Evolutionary conservation across 2,888 invertebrate species (phyloP), one percentile per base, ranked within the genome.

Genomic region (Acronicta alni): DNA sequence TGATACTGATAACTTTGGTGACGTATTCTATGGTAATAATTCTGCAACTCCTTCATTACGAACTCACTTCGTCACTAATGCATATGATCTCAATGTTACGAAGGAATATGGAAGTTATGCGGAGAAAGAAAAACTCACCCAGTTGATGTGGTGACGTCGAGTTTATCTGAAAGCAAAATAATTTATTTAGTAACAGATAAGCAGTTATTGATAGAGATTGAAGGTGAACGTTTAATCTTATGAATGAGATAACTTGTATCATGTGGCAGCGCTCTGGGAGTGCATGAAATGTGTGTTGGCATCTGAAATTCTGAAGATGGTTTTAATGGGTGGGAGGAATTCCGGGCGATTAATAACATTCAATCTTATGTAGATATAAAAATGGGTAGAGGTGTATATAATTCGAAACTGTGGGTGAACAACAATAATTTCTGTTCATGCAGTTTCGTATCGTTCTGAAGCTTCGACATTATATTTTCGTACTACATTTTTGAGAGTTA

Each of bases 161-260:
- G 37, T 48, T 57, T 75, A 76, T 80, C 70, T 77, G 77, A 26
- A 75, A 74, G 42, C 52, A 71, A 47, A 57, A 44, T 42, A 37
- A 59, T 52, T 62, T 57, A 57, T 57, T 61, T 75, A 62, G 59
- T 71, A 20, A 45, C 7, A 48, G 67, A 72, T 67, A 67, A 51
- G 9, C 3, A 64, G 72, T 54, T 46, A 49, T 70, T 66, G 57
- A 54, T 23, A 41, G 54, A 58, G 49, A 67, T 67, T 67, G 58
- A 67, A 72, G 72, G 46, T 47, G 53, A 67, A 51, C 23, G 26
- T 30, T 59, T 63, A 46, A 71, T 57, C 35, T 67, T 45, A 54
- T 57, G 42, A 43, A 52, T 71, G 39, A 12, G 42, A 12, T 32
- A 32, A 10, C 20, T 38, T 17, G 17, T 32, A n/a, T 61, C 30